Conservation (phyloP, 37 sponge, comb jelly and placozoan genomes). For the Lycopodina hypogea region DNA sequence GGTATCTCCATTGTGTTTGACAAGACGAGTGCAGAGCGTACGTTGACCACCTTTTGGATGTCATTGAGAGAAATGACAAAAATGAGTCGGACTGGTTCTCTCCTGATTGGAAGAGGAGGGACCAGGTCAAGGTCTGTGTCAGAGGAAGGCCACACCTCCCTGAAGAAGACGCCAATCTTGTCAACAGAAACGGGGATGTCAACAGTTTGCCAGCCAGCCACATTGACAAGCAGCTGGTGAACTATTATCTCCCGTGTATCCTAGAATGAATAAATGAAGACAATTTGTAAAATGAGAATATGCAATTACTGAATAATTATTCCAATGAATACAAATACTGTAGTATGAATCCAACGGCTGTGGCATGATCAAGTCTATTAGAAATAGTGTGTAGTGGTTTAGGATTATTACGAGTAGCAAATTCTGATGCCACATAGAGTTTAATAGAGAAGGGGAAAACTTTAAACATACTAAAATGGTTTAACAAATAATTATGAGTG, state of each 20-base stretch:
- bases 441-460: too few relatives aligned
- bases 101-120: conserved; percentile 12
- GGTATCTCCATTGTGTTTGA: conserved; percentile 75
- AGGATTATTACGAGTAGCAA: too few relatives aligned
- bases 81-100: conserved; percentile 52
- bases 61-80: conserved; percentile 82
- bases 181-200: conserved; percentile 84
- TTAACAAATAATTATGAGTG: too few relatives aligned
- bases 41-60: conserved; percentile 81
- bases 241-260: conserved; percentile 56
- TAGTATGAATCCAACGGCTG: too few relatives aligned
- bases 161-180: conserved; percentile 90
- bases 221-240: conserved; percentile 84
- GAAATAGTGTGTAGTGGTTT: too few relatives aligned
- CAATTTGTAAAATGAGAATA: neutral
- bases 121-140: conserved; percentile 17
- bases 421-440: too few relatives aligned
- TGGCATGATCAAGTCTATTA: too few relatives aligned
- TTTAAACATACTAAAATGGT: too few relatives aligned
- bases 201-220: conserved; percentile 80
- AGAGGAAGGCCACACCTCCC: conserved; percentile 43
- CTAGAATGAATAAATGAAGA: conserved; percentile 2
- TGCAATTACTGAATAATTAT: neutral
- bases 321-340: neutral
- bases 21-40: conserved; percentile 81